Conservation (phyloP, 2,113 vertebrate genomes). For the Hippocampus barbouri region DNA sequence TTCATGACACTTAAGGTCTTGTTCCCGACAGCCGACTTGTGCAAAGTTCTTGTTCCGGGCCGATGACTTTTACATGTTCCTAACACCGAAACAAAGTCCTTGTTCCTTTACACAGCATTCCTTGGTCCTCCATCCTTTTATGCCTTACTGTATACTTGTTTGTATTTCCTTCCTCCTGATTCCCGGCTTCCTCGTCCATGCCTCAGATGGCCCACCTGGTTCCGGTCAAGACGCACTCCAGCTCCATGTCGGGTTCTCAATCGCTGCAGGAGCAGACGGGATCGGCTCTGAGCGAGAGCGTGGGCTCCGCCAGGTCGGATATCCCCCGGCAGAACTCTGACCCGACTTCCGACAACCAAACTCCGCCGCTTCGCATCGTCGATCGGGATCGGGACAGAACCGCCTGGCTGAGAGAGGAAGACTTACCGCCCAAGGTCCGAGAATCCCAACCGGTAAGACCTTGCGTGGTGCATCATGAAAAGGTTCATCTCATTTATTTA, state of each 20-base stretch:
- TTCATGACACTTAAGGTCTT: neutral
- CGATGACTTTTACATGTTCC: neutral
- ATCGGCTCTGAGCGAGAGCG: slow-evolving; percentile 80
- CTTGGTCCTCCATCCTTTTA: neutral
- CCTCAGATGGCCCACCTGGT: slow-evolving; percentile 86
- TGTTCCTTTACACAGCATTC: neutral
- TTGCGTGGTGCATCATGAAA: neutral
- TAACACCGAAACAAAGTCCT: neutral
- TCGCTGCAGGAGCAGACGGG: slow-evolving; percentile 91
- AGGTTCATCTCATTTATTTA: neutral
- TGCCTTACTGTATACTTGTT: neutral
- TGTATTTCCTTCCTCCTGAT: neutral
- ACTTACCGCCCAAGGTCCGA: slow-evolving; percentile 58
- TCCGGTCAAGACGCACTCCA: slow-evolving; percentile 85
- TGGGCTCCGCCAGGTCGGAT: slow-evolving; percentile 81
- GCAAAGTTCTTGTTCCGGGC: neutral
- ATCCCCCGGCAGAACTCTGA: slow-evolving; percentile 97
- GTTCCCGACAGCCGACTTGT: neutral
- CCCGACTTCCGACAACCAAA: slow-evolving; percentile 90
- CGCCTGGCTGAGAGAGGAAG: slow-evolving; percentile 64
- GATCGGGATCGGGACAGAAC: slow-evolving; percentile 72
- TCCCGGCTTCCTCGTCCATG: slow-evolving; percentile 25
- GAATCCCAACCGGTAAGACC: neutral
- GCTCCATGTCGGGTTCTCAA: slow-evolving; percentile 89
- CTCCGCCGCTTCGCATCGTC: slow-evolving; percentile 75